Conservation (phyloP, 1,140 invertebrate species). For the Cheumatopsyche charites region DNA sequence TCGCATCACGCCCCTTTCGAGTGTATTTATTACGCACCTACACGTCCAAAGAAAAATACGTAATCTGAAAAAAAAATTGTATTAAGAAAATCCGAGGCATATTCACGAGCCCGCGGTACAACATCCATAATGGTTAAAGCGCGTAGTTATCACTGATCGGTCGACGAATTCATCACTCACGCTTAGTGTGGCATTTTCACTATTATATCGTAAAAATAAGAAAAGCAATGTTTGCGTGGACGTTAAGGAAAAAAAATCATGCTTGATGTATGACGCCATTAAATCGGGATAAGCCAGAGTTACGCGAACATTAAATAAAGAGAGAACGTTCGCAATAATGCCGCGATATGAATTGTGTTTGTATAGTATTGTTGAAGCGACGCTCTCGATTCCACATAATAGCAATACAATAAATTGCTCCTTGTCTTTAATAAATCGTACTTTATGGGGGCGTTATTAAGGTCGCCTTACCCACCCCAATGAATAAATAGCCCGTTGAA, state of each 20-base stretch:
- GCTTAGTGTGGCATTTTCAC: background rate
- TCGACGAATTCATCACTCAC: slow-evolving; percentile 18
- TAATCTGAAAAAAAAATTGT: too few relatives aligned
- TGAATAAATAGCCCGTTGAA: background rate
- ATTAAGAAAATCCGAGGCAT: background rate
- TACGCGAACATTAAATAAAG: slow-evolving; percentile 21
- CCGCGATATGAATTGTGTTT: background rate
- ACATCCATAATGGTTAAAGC: too few relatives aligned
- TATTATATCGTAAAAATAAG: background rate
- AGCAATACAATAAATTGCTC: background rate
- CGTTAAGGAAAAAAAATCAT: slow-evolving; percentile 13
- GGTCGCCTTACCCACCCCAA: background rate
- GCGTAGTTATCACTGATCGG: background rate
- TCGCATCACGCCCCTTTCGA: background rate
- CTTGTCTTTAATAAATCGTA: background rate
- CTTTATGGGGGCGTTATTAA: slow-evolving; percentile 8
- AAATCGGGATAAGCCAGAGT: slow-evolving; percentile 21
- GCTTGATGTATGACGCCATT: slow-evolving; percentile 32
- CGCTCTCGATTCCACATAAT: too few relatives aligned
- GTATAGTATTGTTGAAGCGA: background rate
- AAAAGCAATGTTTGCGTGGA: background rate
- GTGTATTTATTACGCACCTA: background rate
- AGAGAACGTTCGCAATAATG: slow-evolving; percentile 4
- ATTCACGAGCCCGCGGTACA: background rate
- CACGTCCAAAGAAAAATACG: background rate